Percentiles rank a stretch among this genome's conserved stretches.
Conservation (phyloP, 2,113 vertebrate species). For the Pteronura brasiliensis region DNA sequence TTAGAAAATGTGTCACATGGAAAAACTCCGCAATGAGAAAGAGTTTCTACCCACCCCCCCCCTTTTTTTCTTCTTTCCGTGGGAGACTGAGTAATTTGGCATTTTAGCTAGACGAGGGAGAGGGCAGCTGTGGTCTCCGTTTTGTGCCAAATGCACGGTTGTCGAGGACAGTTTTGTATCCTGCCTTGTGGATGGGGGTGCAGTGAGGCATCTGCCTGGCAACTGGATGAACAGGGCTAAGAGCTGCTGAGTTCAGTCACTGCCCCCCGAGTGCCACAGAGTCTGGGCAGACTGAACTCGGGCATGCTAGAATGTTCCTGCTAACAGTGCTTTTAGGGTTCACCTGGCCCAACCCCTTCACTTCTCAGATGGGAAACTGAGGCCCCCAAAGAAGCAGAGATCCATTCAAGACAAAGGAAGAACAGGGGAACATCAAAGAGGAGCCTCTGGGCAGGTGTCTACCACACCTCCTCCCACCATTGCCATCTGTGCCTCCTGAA, state of each 20-base stretch:
- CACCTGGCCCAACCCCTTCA: not conserved
- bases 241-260: not conserved
- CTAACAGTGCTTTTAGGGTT: not conserved
- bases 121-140: not conserved
- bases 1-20: slow-evolving; percentile 74
- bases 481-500: not conserved
- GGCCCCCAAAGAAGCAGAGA: not conserved
- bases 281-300: not conserved
- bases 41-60: not conserved
- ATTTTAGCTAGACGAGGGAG: slow-evolving; percentile 42
- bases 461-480: accelerated
- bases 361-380: slow-evolving; percentile 2
- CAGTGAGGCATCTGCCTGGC: not conserved
- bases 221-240: not conserved
- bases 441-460: not conserved
- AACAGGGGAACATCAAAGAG: not conserved
- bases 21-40: slow-evolving; percentile 68
- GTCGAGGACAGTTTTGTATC: not conserved
- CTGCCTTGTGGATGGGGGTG: not conserved
- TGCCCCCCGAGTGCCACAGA: not conserved
- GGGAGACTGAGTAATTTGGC: slow-evolving; percentile 68
- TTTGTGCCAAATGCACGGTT: slow-evolving; percentile 43
- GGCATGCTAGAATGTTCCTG: not conserved
- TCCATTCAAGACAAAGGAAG: not conserved
- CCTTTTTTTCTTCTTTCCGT: slow-evolving; percentile 17